These are phyloP conservation scores for Aphaenogaster ashmeadi DNA, from an alignment of 1,140 invertebrate species.

Conservation along the genomic window DNA sequence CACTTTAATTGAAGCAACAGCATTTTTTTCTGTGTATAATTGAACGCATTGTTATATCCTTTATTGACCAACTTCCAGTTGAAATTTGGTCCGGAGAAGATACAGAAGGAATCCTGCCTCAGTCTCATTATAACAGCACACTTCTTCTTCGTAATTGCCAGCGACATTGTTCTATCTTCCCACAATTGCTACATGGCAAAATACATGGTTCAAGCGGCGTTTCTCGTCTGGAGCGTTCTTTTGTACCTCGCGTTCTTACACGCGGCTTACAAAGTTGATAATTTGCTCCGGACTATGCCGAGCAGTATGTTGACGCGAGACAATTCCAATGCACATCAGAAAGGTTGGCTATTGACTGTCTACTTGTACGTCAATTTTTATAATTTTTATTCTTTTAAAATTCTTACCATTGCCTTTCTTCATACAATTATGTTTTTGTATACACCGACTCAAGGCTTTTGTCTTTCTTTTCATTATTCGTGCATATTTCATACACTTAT, in stretches of 20 bases:
- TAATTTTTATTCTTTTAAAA: background rate
- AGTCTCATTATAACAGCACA: slow-evolving; percentile 89
- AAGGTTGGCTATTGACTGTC: slow-evolving; percentile 80
- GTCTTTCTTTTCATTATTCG: background rate
- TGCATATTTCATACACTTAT: background rate
- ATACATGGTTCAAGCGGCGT: slow-evolving; percentile 88
- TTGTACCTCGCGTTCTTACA: slow-evolving; percentile 88
- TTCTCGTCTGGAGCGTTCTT: slow-evolving; percentile 88
- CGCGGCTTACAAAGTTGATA: slow-evolving; percentile 87
- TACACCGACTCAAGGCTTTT: background rate
- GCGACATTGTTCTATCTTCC: slow-evolving; percentile 87
- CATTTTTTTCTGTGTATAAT: background rate
- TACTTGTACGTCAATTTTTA: background rate
- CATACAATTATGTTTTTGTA: background rate
- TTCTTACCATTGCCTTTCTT: background rate
- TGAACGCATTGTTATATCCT: background rate
- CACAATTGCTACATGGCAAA: slow-evolving; percentile 87
- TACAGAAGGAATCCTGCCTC: slow-evolving; percentile 88
- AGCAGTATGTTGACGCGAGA: slow-evolving; percentile 85
- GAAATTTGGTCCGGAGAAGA: slow-evolving; percentile 87
- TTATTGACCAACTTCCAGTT: slow-evolving; percentile 81
- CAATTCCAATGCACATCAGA: slow-evolving; percentile 84
- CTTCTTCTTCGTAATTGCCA: slow-evolving; percentile 87
- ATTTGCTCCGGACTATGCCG: slow-evolving; percentile 86
- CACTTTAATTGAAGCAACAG: too few relatives aligned